A percentile compares a stretch with the other conserved stretches of the same genome.
Conservation (phyloP, 92 coral and sea anemone species). For the Galaxea fascicularis region DNA sequence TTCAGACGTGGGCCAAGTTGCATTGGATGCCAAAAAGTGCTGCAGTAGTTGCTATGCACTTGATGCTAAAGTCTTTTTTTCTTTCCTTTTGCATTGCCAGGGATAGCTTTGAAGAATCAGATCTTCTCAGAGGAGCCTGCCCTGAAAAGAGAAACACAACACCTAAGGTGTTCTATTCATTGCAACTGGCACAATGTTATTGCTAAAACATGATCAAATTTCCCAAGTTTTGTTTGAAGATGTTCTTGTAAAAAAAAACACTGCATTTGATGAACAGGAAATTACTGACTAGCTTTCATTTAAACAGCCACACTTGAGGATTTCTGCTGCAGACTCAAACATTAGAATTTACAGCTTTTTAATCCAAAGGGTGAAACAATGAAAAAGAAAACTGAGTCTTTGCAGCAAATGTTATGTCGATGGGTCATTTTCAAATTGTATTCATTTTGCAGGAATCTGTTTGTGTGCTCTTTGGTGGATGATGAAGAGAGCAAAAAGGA, state of each 20-base stretch:
- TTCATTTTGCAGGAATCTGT: slow-evolving; percentile 41
- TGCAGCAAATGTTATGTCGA: neutral
- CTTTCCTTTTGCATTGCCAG: slow-evolving; percentile 31
- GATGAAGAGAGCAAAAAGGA: slow-evolving; percentile 51
- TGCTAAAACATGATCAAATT: no score
- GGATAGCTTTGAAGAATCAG: slow-evolving; percentile 90
- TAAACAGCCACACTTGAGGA: neutral
- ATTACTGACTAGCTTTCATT: neutral
- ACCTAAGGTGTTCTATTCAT: slow-evolving; percentile 73
- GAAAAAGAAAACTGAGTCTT: neutral
- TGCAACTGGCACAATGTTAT: neutral
- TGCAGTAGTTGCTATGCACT: neutral
- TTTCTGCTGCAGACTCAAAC: neutral
- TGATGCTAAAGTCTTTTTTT: neutral
- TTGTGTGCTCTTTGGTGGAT: slow-evolving; percentile 35
- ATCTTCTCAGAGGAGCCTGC: slow-evolving; percentile 86
- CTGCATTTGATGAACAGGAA: neutral
- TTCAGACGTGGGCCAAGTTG: no score
- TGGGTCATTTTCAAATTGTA: neutral
- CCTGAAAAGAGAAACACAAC: slow-evolving; percentile 77
- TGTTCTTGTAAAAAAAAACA: no score
- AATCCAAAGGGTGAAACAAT: neutral
- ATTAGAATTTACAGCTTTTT: no score
- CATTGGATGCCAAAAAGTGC: neutral
- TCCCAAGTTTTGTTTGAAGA: no score